phyloP scores from a whole-genome alignment of 2,797 vertebrate genomes.

The Sebastes steindachneri region DNA sequence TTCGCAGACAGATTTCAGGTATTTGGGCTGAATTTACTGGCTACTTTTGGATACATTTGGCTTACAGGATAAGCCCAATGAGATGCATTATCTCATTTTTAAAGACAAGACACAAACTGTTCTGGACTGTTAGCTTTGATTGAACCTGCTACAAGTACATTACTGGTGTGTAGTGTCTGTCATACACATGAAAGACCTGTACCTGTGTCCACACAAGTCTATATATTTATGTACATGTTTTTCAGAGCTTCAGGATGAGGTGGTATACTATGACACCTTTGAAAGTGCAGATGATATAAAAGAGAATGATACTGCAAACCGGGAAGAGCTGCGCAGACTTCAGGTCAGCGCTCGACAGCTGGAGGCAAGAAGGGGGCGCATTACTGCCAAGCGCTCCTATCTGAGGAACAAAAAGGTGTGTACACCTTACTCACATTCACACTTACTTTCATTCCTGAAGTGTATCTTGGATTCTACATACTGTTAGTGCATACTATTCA shows the following conservation, averaged over 20 bases:
- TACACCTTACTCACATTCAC: neutral
- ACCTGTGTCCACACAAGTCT: neutral
- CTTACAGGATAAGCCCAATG: neutral
- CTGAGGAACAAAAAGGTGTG: slow-evolving; percentile 96
- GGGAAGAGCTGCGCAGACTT: slow-evolving; percentile 89
- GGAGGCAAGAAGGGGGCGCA: slow-evolving; percentile 94
- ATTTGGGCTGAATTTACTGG: neutral
- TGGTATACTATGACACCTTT: slow-evolving; percentile 97
- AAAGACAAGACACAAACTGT: neutral
- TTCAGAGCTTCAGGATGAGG: slow-evolving; percentile 93
- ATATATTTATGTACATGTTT: slow-evolving; percentile 19
- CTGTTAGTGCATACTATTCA: neutral
- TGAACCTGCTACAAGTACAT: neutral
- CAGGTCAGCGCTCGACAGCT: slow-evolving; percentile 93
- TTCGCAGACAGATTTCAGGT: slow-evolving; percentile 95
- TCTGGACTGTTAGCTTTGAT: neutral
- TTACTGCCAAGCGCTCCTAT: slow-evolving; percentile 97
- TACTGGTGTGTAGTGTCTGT: neutral
- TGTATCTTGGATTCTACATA: neutral
- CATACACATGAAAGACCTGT: neutral
- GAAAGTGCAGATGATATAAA: slow-evolving; percentile 95
- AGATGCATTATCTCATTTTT: neutral
- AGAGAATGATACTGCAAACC: slow-evolving; percentile 80
- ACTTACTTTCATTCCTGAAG: neutral
- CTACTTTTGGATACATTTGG: neutral